Base-by-base conservation (phyloP, 2,797 vertebrate species). In the Etheostoma perlongum region DNA sequence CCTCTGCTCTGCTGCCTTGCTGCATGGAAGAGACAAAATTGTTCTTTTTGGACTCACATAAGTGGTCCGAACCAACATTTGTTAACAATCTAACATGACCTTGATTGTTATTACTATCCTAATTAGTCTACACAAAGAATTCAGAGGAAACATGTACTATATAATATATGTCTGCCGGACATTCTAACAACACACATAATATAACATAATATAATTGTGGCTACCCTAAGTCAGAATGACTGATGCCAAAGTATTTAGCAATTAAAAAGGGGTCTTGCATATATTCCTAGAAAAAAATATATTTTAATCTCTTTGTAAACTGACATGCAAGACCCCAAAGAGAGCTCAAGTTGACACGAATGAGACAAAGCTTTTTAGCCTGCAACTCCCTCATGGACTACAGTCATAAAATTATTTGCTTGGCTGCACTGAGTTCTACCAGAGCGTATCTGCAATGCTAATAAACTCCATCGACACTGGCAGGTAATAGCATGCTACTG, bases 361-460 rank as follows among this genome's bases (percentile, higher is more conserved):
- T 83, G 76, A 91, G 88, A 91, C 91, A 92, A 88, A 88, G 88
- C 87, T 89, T 90, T 90, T 93, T 91, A 91, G 91, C 88, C 81
- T 84, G 75, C 48, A 72, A 83, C 81, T 91, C 88, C 89, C 92
- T 51, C 19, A 14, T 74, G 93, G 87, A 82, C 90, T 0, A 25
- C 19, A 87, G 88, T 89, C 89, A 90, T 89, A 91, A 89, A 93
- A 92, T 91, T 77, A 93, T 94, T 93, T 94, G 91, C 93, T 90
- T 85, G 91, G 85, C 90, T 89, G 83, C 91, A 72, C 90, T 33
- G 86, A 91, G 84, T 85, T 85, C 85, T 91, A 88, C 90, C 86
- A 85, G 89, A 88, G 83, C 61, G 69, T 82, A 92, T 94, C 93
- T 93, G 93, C 92, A 91, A 93, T 93, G 90, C 91, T 93, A 93